Evolutionary conservation across 2,113 vertebrate genomes (phyloP).

Genomic region (Notarius quadriscutis): DNA sequence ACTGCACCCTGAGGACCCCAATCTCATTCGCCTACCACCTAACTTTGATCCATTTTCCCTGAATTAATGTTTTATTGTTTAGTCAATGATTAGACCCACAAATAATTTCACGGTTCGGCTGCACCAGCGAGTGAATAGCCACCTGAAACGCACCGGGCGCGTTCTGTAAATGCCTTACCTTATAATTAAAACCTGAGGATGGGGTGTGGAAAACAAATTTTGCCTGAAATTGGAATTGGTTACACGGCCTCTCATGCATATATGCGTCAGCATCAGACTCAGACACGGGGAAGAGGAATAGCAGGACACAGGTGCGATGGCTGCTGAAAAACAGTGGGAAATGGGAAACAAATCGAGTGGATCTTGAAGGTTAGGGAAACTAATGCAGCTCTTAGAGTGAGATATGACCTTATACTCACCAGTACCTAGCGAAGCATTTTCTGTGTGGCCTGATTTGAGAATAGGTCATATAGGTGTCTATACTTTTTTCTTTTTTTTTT

Average conservation of each 20-base stretch:
- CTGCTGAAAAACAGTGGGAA: background rate
- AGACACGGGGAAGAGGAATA: conserved; percentile 17
- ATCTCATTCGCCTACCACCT: conserved; percentile 39
- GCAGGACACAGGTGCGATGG: conserved; percentile 27
- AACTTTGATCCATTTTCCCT: conserved; percentile 53
- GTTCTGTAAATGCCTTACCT: conserved; percentile 37
- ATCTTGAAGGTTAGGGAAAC: conserved; percentile 18
- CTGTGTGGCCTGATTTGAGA: background rate
- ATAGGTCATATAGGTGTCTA: background rate
- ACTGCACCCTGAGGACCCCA: conserved; percentile 42
- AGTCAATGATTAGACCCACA: conserved; percentile 57
- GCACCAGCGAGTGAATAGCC: conserved; percentile 38
- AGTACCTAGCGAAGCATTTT: background rate
- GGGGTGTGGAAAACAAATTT: conserved; percentile 51
- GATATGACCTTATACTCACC: background rate
- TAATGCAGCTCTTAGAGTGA: conserved; percentile 12
- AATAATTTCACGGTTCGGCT: conserved; percentile 58
- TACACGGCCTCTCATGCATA: conserved; percentile 50
- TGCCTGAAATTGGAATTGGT: conserved; percentile 55
- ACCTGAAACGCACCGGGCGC: conserved; percentile 44
- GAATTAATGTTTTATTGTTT: conserved; percentile 61
- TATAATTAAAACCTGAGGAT: conserved; percentile 57
- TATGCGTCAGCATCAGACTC: conserved; percentile 8
- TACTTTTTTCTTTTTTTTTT: background rate
- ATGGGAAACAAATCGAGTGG: conserved; percentile 19